Base-by-base conservation (phyloP, 2,888 invertebrate species). In the Oscheius myriophilus region DNA sequence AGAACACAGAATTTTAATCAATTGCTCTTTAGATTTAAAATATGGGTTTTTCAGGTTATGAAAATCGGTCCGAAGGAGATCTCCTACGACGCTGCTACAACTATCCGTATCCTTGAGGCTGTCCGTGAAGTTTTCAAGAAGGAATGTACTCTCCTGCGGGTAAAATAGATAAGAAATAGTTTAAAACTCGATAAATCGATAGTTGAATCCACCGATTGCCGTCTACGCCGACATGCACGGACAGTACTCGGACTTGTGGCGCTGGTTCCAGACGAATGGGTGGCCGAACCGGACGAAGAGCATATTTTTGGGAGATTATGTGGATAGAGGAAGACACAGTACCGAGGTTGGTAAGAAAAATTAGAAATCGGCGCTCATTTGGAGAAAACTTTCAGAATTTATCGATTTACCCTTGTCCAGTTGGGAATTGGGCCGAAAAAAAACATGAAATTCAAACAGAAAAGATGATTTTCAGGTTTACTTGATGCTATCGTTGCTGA, bases 301-400 rank as follows among this genome's bases (percentile, higher is more conserved):
- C 51, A 59, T 76, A 23, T 76, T 76, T 41, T 58, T 76, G 33
- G 76, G 78, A 41, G 76, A 78, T 52, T 78, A 77, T 59, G 76
- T 80, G 25, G 79, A 80, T 51, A 70, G 78, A n/a, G 78, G 78
- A 57, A 49, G 66, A 18, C 72, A 78, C 51, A 75, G 80, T 16
- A 26, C 75, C 41, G 78, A 78, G 64, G 78, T 63, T 2, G 3
- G 21, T n/a, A 25, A 7, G 12, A 49, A 33, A 33, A 3, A 33
- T n/a, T n/a, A n/a, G n/a, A n/a, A n/a, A n/a, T n/a, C n/a, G n/a
- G n/a, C n/a, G n/a, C n/a, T n/a, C n/a, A n/a, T n/a, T n/a, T n/a
- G n/a, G n/a, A n/a, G n/a, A n/a, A n/a, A n/a, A n/a, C n/a, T n/a
- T n/a, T n/a, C n/a, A n/a, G n/a, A n/a, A n/a, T n/a, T n/a, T n/a